A percentile compares a stretch with the other conserved stretches of the same genome.
These are phyloP conservation scores for Megaceryle torquata DNA, from an alignment of 2,113 vertebrate genomes.

Conservation along the genomic window DNA sequence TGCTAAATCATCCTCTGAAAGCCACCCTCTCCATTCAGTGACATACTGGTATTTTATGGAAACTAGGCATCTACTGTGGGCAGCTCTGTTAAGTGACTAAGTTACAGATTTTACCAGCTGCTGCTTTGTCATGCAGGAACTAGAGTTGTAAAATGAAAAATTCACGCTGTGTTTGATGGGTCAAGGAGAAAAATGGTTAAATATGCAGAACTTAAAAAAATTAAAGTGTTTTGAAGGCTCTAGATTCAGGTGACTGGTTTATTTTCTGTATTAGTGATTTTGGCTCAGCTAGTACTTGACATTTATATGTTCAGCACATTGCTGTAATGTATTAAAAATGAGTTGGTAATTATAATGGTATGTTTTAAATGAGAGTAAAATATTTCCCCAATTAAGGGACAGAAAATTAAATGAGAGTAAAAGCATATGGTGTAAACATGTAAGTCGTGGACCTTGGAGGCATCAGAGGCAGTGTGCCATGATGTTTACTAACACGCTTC, in stretches of 20 bases:
- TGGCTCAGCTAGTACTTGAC: neutral
- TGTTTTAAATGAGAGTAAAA: conserved; percentile 4
- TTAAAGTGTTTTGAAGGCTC: neutral
- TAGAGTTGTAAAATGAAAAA: neutral
- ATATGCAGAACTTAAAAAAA: neutral
- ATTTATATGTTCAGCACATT: neutral
- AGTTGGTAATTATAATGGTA: neutral
- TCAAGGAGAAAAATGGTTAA: neutral
- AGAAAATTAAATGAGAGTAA: neutral
- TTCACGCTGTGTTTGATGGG: accelerated
- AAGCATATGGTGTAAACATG: neutral
- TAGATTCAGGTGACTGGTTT: neutral
- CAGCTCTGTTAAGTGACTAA: neutral
- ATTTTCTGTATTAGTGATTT: neutral
- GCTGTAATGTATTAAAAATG: neutral
- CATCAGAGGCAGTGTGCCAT: neutral
- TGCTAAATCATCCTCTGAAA: neutral
- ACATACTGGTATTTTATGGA: neutral
- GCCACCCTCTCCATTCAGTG: neutral
- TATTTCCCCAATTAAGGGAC: neutral
- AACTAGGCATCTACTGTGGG: neutral
- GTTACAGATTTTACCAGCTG: neutral
- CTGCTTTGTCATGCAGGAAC: neutral
- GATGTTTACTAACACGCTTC: neutral
- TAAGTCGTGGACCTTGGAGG: neutral